Conservation (phyloP, 2,113 vertebrate species). For the Brachirus orientalis region DNA sequence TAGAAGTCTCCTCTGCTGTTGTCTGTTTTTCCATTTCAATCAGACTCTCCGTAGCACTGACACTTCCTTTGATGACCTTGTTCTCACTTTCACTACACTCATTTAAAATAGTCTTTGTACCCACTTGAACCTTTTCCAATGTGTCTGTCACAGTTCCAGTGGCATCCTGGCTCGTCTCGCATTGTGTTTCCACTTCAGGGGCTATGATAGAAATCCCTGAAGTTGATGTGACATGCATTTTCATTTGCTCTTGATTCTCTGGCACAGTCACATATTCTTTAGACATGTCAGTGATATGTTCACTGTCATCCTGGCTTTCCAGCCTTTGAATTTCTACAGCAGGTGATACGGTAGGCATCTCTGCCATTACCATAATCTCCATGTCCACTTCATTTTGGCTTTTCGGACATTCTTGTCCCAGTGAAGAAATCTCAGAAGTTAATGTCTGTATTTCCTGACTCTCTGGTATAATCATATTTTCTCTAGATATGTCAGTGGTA, state of each 20-base stretch:
- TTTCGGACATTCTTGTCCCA: not conserved
- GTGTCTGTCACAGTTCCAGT: not conserved
- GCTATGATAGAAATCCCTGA: not conserved
- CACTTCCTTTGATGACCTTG: not conserved
- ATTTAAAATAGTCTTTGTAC: not conserved
- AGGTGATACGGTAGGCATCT: too few species aligned
- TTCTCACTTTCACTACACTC: conserved; percentile 21
- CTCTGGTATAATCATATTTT: not conserved
- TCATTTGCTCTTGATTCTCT: conserved; percentile 11
- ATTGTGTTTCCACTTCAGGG: not conserved
- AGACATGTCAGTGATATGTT: not conserved
- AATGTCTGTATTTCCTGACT: conserved; percentile 8
- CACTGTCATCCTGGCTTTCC: not conserved
- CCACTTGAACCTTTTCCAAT: conserved; percentile 23
- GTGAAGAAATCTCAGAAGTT: not conserved
- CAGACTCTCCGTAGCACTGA: conserved; percentile 4
- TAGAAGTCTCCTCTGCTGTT: conserved; percentile 18
- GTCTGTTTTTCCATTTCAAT: conserved; percentile 20
- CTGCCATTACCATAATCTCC: not conserved
- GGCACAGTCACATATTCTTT: conserved; percentile 7
- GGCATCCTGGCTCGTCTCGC: not conserved
- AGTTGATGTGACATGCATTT: not conserved
- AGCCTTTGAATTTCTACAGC: not conserved
- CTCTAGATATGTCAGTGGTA: too few species aligned
- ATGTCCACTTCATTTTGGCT: conserved; percentile 10